Conservation (phyloP, 2,797 vertebrate species). For the Synaphobranchus kaupii region DNA sequence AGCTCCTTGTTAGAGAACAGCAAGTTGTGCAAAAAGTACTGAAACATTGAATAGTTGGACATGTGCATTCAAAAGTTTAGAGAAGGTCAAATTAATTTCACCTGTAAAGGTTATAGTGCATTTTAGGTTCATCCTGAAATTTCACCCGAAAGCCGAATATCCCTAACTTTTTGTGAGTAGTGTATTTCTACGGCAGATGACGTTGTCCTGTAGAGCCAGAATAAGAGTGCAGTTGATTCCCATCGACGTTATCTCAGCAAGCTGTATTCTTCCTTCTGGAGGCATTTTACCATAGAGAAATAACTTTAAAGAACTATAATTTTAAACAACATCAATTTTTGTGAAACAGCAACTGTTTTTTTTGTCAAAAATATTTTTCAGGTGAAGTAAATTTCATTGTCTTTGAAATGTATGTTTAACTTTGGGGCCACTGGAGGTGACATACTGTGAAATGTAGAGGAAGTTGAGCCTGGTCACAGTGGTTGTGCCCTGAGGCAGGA, state of each 20-base stretch:
- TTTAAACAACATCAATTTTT: background rate
- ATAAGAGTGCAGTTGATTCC: background rate
- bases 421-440: background rate
- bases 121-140: too few species aligned
- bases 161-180: too few species aligned
- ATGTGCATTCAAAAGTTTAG: too few species aligned
- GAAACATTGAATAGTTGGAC: too few species aligned
- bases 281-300: background rate
- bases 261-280: background rate
- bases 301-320: background rate
- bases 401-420: background rate
- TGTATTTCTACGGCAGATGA: background rate
- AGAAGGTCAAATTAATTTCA: too few species aligned
- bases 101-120: too few species aligned
- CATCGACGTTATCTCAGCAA: background rate
- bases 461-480: background rate
- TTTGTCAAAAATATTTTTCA: background rate
- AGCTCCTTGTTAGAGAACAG: too few species aligned
- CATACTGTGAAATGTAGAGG: background rate
- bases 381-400: background rate
- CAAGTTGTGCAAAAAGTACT: too few species aligned
- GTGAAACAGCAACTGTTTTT: background rate
- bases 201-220: background rate
- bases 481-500: background rate
- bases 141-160: too few species aligned